Base-by-base conservation (phyloP, 2,888 invertebrate genomes). In the Tethea ocularis region DNA sequence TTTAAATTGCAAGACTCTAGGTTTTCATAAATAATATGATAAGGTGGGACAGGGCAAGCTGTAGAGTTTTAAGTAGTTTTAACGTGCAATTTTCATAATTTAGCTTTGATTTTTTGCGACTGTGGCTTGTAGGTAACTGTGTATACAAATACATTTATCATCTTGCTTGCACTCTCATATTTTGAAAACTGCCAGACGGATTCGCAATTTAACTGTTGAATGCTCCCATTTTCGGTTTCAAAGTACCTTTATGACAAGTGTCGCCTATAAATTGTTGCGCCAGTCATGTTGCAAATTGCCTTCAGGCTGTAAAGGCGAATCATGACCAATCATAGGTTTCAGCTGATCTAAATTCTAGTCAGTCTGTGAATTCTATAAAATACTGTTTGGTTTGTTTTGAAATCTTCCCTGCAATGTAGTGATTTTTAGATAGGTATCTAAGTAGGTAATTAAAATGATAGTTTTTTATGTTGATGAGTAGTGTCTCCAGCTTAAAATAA, bases 1-100 rank as follows among this genome's bases (percentile, higher is more conserved):
- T 86, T 78, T 85, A 84, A 86, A 86, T 86, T 87, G 80, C 83
- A 86, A 83, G 78, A 77, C 74, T 76, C 71, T 76, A 73, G 78
- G 73, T 79, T 83, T 84, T 78, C 80, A 84, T 85, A 84, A 87
- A 88, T 86, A 87, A 86, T 78, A 75, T 68, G 66, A 64, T 58
- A 10, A 38, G 61, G 60, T 63, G 63, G 63, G 67, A 54, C 65
- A 17, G 46, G 20, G 17, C 7, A 3, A 46, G 20, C 38, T 38
- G 15, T 2, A 46, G 20, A 20, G 20, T 20, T 46, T 20, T 3
- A 10, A 20, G 20, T 10, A 20, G 20, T 20, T 46, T 20, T 3
- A 10, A 20, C 20, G 46, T 20, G 33, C 13, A 13, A 46, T 10
- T 20, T 46, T 17, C 41, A 15, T 36, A 36, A 36, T 36, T 13